Conservation (phyloP, 2,113 vertebrate genomes). For the Pseudorectes ferrugineus region DNA sequence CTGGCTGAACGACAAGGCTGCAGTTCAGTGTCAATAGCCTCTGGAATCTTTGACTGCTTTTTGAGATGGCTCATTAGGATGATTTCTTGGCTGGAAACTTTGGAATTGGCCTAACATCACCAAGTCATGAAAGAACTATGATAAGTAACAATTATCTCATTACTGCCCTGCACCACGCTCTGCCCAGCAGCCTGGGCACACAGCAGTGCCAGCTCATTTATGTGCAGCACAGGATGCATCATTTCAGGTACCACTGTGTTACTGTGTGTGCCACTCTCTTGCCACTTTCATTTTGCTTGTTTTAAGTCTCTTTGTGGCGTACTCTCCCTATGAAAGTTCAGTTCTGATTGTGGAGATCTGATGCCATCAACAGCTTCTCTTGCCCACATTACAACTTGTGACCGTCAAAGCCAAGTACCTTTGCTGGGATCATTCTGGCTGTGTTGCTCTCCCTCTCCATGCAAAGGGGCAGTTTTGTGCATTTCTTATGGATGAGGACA, state of each 20-base stretch:
- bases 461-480: background rate
- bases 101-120: background rate
- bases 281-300: background rate
- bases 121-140: background rate
- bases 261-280: too few species aligned
- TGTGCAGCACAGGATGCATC: rapidly evolving
- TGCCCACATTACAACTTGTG: rapidly evolving
- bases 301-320: background rate
- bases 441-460: background rate
- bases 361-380: background rate
- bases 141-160: background rate
- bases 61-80: background rate
- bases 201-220: rapidly evolving
- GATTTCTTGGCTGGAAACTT: background rate
- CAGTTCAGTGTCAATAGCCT: background rate
- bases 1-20: background rate
- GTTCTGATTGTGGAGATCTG: background rate
- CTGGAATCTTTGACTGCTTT: background rate
- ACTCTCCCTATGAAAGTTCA: rapidly evolving
- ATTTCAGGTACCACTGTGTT: background rate
- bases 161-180: background rate
- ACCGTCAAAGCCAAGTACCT: background rate
- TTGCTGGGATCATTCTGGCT: background rate
- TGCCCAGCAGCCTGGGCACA: background rate
- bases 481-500: background rate